Conservation (phyloP, 2,888 invertebrate genomes). For the Cylloceria caligata region DNA sequence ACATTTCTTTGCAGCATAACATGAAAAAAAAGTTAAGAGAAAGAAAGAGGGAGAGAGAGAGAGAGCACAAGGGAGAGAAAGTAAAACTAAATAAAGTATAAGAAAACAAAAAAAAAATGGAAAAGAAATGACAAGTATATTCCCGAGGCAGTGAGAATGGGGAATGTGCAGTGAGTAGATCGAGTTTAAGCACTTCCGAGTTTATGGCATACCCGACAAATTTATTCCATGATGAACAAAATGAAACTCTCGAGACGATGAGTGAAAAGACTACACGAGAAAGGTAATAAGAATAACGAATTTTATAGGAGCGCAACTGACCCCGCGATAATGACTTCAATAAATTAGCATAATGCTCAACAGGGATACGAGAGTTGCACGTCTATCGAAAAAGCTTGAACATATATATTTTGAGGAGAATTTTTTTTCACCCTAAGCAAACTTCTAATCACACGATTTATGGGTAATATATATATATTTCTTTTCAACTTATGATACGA, state of each 20-base stretch:
- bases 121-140: conserved; percentile 6
- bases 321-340: neutral
- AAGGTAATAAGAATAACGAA: conserved; percentile 26
- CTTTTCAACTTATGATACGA: neutral
- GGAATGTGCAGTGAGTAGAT: neutral
- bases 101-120: conserved; percentile 17
- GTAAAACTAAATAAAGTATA: neutral
- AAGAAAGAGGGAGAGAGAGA: too few species aligned
- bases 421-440: too few species aligned
- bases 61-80: conserved; percentile 36
- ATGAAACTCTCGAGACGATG: conserved; percentile 24
- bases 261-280: conserved; percentile 18
- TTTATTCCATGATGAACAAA: conserved; percentile 34
- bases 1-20: conserved; percentile 53
- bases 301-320: conserved; percentile 8
- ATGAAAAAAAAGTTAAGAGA: neutral
- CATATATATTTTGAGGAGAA: neutral
- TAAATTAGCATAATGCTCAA: conserved; percentile 29
- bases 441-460: neutral
- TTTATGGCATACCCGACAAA: conserved; percentile 7
- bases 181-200: neutral
- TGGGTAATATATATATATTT: neutral
- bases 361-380: neutral
- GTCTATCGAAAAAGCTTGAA: neutral
- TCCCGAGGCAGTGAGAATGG: neutral